Evolutionary conservation across 1,140 invertebrate species (phyloP), one percentile per base, ranked within the genome.

Genomic region (Babylonia areolata): DNA sequence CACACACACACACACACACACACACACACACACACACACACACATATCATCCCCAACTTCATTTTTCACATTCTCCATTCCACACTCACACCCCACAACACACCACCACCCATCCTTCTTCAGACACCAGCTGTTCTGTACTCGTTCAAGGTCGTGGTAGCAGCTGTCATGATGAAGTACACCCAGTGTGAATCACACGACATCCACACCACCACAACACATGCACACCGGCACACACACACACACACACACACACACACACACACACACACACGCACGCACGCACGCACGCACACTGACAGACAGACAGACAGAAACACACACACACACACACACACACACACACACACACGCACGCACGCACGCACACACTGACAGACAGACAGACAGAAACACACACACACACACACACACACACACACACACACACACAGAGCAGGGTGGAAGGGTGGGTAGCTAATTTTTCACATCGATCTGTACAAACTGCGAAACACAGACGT

Each of bases 221-320:
- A 64, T 20, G 23, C 58, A 64, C 58, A 64, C 58, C 9, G 9
- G 23, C 58, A 64, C 58, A 64, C 58, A 64, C 58, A 64, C 58
- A 64, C 58, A 64, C 58, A 64, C 58, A 64, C 58, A 64, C 58
- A 64, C 58, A 64, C 58, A 64, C 58, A 64, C 58, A 64, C 58
- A 64, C 58, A 64, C 58, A 64, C 58, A 23, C 58, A 64, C 58
- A 23, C 28, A 64, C 58, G 2, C 58, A 64, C 58, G 2, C 9
- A 64, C 6, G 28, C 58, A 64, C 28, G 28, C 58, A 64, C 58
- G 28, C 58, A 64, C 58, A 11, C 58, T 23, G 15, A 23, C 58
- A 64, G 15, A 23, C 58, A 64, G 15, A 23, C 58, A 64, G 15
- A 0, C 58, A 64, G 15, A 23, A 12, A 64, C 6, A 23, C 58